Conservation (phyloP, 2,888 invertebrate species). For the Dascillus cervinus region DNA sequence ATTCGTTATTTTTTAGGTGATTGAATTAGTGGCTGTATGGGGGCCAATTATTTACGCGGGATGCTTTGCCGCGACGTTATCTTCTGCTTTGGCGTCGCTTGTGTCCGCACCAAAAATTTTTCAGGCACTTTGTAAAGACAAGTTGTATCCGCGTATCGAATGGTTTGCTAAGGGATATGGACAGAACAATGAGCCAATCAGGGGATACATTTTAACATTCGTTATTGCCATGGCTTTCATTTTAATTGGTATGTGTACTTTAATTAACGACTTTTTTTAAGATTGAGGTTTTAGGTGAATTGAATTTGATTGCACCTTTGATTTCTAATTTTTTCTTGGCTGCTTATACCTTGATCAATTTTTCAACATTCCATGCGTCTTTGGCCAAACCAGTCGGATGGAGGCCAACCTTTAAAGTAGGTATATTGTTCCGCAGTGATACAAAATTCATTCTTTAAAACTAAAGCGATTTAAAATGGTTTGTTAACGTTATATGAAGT, state of each 20-base stretch:
- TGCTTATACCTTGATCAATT: conserved; percentile 89
- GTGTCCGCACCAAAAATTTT: conserved; percentile 94
- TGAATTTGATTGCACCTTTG: conserved; percentile 83
- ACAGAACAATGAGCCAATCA: conserved; percentile 72
- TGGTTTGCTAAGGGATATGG: conserved; percentile 87
- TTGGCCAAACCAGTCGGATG: conserved; percentile 82
- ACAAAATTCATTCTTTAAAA: too few species aligned
- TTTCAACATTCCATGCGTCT: conserved; percentile 91
- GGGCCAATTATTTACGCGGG: conserved; percentile 94
- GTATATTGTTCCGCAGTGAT: conserved; percentile 8
- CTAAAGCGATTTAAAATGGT: too few species aligned
- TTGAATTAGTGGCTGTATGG: conserved; percentile 73
- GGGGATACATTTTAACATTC: conserved; percentile 90
- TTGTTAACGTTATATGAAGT: too few species aligned
- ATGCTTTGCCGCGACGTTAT: conserved; percentile 94
- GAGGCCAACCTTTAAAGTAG: conserved; percentile 81
- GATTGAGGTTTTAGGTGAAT: conserved; percentile 52
- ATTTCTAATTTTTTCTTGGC: conserved; percentile 93
- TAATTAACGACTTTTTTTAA: conserved; percentile 1
- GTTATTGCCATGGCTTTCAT: conserved; percentile 80
- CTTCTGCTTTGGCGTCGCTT: conserved; percentile 90
- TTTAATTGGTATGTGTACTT: conserved; percentile 63
- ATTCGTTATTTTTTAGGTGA: conserved; percentile 63
- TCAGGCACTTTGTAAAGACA: conserved; percentile 91
- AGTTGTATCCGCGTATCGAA: conserved; percentile 83